phyloP scores from a whole-genome alignment of 1,140 invertebrate genomes.

The Drosophila pruinosa region DNA sequence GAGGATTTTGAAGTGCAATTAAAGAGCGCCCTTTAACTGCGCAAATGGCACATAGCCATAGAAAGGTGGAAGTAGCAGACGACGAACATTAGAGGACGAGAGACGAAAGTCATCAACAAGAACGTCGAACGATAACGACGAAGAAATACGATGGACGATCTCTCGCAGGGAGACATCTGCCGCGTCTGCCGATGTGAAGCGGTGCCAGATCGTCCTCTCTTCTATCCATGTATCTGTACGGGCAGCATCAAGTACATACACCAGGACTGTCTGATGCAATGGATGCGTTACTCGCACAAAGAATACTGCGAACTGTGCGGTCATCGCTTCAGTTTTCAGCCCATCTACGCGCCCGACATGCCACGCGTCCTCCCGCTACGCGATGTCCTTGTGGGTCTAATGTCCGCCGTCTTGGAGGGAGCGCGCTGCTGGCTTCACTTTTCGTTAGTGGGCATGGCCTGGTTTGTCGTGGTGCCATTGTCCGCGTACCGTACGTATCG shows the following conservation, averaged over 20 bases:
- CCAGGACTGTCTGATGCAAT: slow-evolving; percentile 94
- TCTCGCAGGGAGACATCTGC: slow-evolving; percentile 87
- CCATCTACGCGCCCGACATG: slow-evolving; percentile 99
- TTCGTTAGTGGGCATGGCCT: slow-evolving; percentile 96
- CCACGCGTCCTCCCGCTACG: slow-evolving; percentile 95
- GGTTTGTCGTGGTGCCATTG: slow-evolving; percentile 98
- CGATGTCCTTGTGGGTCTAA: slow-evolving; percentile 91
- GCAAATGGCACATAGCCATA: slow-evolving; percentile 53
- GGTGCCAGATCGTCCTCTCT: slow-evolving; percentile 90
- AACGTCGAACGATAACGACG: background rate
- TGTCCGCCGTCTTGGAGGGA: slow-evolving; percentile 94
- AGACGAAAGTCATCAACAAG: background rate
- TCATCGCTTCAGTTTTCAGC: slow-evolving; percentile 98
- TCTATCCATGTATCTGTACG: slow-evolving; percentile 99
- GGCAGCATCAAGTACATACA: slow-evolving; percentile 99
- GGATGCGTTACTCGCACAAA: slow-evolving; percentile 98
- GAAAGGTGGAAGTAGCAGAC: slow-evolving; percentile 20
- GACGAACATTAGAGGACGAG: slow-evolving; percentile 19
- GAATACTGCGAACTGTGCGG: slow-evolving; percentile 99
- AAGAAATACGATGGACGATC: slow-evolving; percentile 69
- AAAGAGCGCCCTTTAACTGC: slow-evolving; percentile 37
- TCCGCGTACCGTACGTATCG: slow-evolving; percentile 98
- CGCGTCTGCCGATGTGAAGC: slow-evolving; percentile 98
- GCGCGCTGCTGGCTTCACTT: slow-evolving; percentile 98
- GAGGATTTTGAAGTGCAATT: slow-evolving; percentile 11